phyloP scores from a whole-genome alignment of 2,888 invertebrate genomes.

The Palloptera scutellata region DNA sequence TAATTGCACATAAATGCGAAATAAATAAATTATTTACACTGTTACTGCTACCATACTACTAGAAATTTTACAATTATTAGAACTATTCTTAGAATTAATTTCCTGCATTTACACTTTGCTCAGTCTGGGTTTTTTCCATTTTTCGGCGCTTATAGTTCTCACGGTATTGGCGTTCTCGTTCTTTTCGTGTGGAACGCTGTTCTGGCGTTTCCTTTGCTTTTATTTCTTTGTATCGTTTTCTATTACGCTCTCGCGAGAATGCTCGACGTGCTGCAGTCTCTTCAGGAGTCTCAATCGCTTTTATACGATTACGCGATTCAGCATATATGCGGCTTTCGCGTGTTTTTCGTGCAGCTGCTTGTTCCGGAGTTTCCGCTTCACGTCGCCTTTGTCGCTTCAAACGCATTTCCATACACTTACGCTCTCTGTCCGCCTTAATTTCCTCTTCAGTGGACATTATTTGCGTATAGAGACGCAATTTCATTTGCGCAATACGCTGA shows the following conservation, averaged over 20 bases:
- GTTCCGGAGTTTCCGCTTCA: constrained; percentile 33
- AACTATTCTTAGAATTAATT: too few species aligned
- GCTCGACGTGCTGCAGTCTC: constrained; percentile 32
- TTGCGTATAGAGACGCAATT: constrained; percentile 41
- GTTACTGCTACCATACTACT: too few species aligned
- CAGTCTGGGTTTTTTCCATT: not conserved
- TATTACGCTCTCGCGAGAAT: constrained; percentile 7
- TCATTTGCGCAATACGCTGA: constrained; percentile 41
- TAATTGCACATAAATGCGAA: too few species aligned
- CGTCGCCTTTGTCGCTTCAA: constrained; percentile 28
- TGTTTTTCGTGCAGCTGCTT: constrained; percentile 24
- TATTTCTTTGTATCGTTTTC: constrained; percentile 2
- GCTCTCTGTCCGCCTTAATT: constrained; percentile 27
- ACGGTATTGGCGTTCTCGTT: constrained; percentile 2
- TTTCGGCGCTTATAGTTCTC: not conserved
- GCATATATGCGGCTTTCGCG: constrained; percentile 16
- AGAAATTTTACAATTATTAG: too few species aligned
- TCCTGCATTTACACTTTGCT: not conserved
- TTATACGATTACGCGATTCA: constrained; percentile 23
- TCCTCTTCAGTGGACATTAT: constrained; percentile 38
- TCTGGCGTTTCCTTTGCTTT: constrained; percentile 25
- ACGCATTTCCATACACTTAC: constrained; percentile 25
- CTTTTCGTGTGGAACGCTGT: constrained; percentile 19
- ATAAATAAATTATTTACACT: too few species aligned
- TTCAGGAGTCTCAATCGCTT: constrained; percentile 32